Evolutionary conservation across 2,888 invertebrate genomes (phyloP), one percentile per base, ranked within the genome.

Genomic region (Acanthosepion pharaonis): DNA sequence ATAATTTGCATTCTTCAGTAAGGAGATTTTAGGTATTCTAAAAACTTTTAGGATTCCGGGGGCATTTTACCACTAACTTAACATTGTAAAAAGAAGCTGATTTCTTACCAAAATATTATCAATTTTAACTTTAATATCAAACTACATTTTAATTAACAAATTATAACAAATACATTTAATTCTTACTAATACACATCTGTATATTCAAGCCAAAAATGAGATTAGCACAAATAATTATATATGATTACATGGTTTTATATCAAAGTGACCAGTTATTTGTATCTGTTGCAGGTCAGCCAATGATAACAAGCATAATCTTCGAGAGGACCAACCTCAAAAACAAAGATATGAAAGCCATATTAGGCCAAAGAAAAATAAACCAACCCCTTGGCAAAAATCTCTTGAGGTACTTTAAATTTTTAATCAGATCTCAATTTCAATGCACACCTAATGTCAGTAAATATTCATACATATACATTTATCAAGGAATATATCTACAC

Each of bases 341-440:
- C 78, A 78, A 78, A 78, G 78, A 78, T 78, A 33, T n/a, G 78
- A 78, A 78, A 78, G n/a, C 18, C 78, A 78, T 78, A n/a, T 78
- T n/a, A 78, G 78, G 23, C 78, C 78, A 78, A 78, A 78, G 78
- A 78, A 78, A 78, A 78, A 78, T n/a, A 78, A 78, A 78, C 78
- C 78, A n/a, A 78, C 78, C 0, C 78, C 78, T n/a, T 78, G 78
- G 78, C 78, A 78, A 78, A 78, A 78, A 78, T 78, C 78, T 33
- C n/a, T 78, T n/a, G 78, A 78, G 78, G 78, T 78, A 78, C 15
- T 78, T 78, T 78, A 33, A 78, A 78, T 33, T 9, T n/a, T 33
- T 78, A 5, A 78, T 18, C 18, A 15, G 3, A 78, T 59, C 23
- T 59, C 5, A 23, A 59, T 78, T 78, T n/a, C n/a, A 78, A n/a